Evolutionary conservation across 2,797 vertebrate species (phyloP).

Genomic region (Myripristis murdjan): DNA sequence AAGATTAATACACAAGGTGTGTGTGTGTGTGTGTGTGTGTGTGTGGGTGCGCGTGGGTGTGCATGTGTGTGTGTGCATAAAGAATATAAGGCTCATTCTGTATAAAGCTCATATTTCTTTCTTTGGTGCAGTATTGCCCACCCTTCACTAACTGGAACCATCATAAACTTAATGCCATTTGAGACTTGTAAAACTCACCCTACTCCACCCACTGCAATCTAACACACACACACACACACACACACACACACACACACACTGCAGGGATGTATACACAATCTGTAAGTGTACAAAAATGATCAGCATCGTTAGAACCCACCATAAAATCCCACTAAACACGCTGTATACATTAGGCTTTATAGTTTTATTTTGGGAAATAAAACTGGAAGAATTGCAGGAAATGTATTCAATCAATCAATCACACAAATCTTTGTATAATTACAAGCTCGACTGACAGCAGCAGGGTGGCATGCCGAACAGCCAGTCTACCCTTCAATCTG

Average conservation of each 20-base stretch:
- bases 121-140: conserved; percentile 69
- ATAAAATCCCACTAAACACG: conserved; percentile 47
- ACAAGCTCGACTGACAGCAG: no score
- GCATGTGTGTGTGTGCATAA: no score
- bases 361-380: conserved; percentile 5
- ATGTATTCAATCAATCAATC: no score
- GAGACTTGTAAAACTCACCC: conserved; percentile 74
- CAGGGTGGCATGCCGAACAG: no score
- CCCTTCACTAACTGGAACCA: conserved; percentile 73
- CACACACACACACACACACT: conserved; percentile 33
- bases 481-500: no score
- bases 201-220: conserved; percentile 48
- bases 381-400: conserved; percentile 12
- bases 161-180: conserved; percentile 74
- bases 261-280: conserved; percentile 14
- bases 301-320: conserved; percentile 13
- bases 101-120: conserved; percentile 66
- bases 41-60: conserved; percentile 30
- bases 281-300: conserved; percentile 22
- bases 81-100: conserved; percentile 58
- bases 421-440: no score
- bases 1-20: conserved; percentile 68
- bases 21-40: conserved; percentile 32
- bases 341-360: neutral
- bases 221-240: conserved; percentile 17